Base-by-base conservation (phyloP, 2,113 vertebrate genomes). In the Calidris pugnax region DNA sequence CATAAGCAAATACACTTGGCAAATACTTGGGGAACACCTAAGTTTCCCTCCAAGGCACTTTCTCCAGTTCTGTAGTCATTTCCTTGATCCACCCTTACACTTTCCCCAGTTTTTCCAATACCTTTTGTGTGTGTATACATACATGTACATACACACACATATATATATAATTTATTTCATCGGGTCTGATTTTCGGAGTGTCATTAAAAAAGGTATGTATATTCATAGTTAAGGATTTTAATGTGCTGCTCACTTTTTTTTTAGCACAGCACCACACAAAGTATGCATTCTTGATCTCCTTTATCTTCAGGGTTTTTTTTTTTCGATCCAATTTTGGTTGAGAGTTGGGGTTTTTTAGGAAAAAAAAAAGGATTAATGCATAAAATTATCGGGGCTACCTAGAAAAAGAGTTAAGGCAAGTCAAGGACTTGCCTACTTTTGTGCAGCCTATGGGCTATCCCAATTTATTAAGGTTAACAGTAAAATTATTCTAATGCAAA, bases 1-100 rank as follows among this genome's bases (percentile, higher is more conserved):
- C 87, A 93, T 94, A 97, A 93, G 87, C 87, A 97, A 95, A 94
- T 89, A 76, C 9, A 57, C 57, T 96, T 96, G 91, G 89, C 91
- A 95, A 89, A 85, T 76, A 94, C 62, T 69, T 76, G 71, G 81
- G 32, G 82, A 94, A 87, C 60, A 95, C 64, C 76, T 90, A 92
- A 72, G 51, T 90, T 90, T 92, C 68, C 83, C 92, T 94, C 64
- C 84, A 84, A 94, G 90, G 85, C 76, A 89, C 83, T 88, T 95
- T 94, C 79, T 92, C 80, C 90, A 95, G 43, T 74, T 90, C 12
- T 75, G 89, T 87, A 95, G 68, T 74, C 3, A 60, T 89, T 95
- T 95, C 76, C 88, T 96, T 95, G 92, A 94, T 93, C 81, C 92
- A 91, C 85, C 77, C 92, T 89, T 78, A 89, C 48, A 89, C 74